These are phyloP conservation scores for Rousettus leschenaultii DNA, from an alignment of 2,113 vertebrate genomes.

Conservation along the genomic window DNA sequence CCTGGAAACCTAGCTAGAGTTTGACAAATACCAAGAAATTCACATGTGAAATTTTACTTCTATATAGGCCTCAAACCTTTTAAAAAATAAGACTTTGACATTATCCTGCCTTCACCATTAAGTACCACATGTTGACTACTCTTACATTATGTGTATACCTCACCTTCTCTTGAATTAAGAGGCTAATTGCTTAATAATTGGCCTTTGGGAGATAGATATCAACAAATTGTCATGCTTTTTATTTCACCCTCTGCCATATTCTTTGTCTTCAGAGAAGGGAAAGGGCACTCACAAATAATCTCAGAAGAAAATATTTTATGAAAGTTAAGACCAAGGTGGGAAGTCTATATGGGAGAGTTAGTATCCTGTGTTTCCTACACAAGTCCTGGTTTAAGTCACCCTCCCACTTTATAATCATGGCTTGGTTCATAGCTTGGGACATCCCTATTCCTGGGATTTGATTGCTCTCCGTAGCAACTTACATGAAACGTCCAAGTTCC, in stretches of 20 bases:
- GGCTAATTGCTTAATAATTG: not conserved
- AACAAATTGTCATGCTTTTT: not conserved
- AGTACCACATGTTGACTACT: not conserved
- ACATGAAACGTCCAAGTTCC: not conserved
- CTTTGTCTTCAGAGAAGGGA: not conserved
- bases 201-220: not conserved
- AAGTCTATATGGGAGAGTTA: not conserved
- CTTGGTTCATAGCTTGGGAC: not conserved
- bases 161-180: not conserved
- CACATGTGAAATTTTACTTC: not conserved
- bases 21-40: constrained; percentile 6
- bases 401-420: not conserved
- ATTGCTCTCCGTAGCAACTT: not conserved
- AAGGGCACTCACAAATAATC: not conserved
- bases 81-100: not conserved
- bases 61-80: not conserved
- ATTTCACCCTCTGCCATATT: not conserved
- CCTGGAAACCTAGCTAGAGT: constrained; percentile 50
- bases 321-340: not conserved
- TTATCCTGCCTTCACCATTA: not conserved
- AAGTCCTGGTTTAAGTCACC: not conserved
- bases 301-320: not conserved
- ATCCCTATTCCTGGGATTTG: not conserved
- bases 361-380: not conserved
- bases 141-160: not conserved